These are phyloP conservation scores for Sarcophaga rosellei DNA, from an alignment of 2,888 invertebrate species.

Conservation along the genomic window DNA sequence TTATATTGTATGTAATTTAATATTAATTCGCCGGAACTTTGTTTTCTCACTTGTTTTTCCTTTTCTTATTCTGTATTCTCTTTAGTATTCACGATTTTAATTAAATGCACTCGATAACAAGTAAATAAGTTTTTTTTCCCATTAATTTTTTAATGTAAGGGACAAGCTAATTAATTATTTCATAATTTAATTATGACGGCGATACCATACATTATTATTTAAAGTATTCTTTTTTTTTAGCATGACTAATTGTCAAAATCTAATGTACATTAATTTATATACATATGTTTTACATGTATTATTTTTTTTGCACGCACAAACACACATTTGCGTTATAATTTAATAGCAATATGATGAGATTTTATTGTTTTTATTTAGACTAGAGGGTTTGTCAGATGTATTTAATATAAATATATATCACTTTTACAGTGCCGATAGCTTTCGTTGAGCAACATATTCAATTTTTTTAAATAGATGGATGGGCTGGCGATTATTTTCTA, in stretches of 20 bases:
- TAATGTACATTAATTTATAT: not conserved
- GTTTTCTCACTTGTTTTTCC: slow-evolving; percentile 4
- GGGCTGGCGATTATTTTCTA: not conserved
- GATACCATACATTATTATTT: slow-evolving; percentile 48
- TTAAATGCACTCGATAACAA: slow-evolving; percentile 1
- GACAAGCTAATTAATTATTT: slow-evolving; percentile 49
- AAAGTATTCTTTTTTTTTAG: slow-evolving; percentile 23
- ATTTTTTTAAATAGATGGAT: not conserved
- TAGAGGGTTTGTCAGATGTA: not conserved
- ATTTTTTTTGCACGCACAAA: slow-evolving; percentile 9
- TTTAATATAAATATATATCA: not conserved
- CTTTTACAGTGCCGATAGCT: not conserved
- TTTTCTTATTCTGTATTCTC: not conserved
- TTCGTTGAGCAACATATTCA: not conserved
- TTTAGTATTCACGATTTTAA: not conserved
- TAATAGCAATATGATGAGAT: slow-evolving; percentile 12
- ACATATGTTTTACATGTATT: not conserved
- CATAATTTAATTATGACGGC: slow-evolving; percentile 67
- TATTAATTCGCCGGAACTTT: not conserved
- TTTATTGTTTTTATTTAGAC: slow-evolving; percentile 10
- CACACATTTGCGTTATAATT: slow-evolving; percentile 19
- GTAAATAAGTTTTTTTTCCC: not conserved
- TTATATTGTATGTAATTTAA: not conserved
- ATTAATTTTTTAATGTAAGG: not conserved
- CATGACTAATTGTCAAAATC: slow-evolving; percentile 62